Base-by-base conservation (phyloP, 2,888 invertebrate species). In the Acronicta aceris region DNA sequence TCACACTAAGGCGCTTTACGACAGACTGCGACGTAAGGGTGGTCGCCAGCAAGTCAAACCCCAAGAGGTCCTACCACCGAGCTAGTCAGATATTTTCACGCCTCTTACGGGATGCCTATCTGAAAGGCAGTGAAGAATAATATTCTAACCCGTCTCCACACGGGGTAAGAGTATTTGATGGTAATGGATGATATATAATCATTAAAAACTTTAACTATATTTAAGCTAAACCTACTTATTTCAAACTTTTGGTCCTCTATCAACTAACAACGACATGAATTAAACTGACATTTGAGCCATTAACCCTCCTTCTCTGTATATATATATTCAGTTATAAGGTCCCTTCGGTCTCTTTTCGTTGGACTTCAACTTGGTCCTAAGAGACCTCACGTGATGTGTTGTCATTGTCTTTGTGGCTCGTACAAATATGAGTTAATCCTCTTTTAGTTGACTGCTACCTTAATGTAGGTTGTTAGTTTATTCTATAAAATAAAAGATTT, bases 281-380 rank as follows among this genome's bases (percentile, higher is more conserved):
- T 59, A 59, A 46, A 54, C 55, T 60, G 4, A 21, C 21, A 21
- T 21, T 21, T 21, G 21, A 21, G 21, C 21, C 52, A 46, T 27
- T 25, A 12, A 15, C 36, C 54, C 55, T 21, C 9, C 55, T 62
- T 74, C 74, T 62, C 54, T 67, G 68, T 67, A 59, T 40, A 30
- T 58, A 42, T 50, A 53, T 55, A 74, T 72, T 67, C 25, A 50
- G 61, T 72, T 72, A 72, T 36, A 10, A 41, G 56, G 61, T 64
- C 66, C 55, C 53, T 0, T 7, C 49, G 60, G 65, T 33, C 53
- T 63, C 43, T 48, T 65, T 50, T 43, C 38, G 48, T 25, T 16
- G 43, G 30, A 47, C 15, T 52, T 42, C 13, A 55, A 69, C 57
- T 65, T 57, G 40, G 46, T 47, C 58, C 43, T 13, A 8, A 6